These are phyloP conservation scores for Oxyruncus cristatus DNA, from an alignment of 2,113 vertebrate genomes.

Conservation along the genomic window DNA sequence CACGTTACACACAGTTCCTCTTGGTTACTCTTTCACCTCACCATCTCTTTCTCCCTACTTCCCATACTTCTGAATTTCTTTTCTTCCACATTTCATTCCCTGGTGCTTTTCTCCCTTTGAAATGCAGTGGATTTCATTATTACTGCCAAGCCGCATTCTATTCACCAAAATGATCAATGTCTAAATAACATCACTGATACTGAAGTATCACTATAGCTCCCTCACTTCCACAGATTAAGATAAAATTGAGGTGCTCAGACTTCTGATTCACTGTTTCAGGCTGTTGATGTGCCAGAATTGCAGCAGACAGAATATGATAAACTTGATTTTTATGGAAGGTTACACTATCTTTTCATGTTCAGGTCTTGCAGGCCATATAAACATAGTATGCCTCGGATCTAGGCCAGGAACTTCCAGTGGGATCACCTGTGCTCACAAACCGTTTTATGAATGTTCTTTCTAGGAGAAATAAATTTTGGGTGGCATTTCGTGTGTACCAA, in stretches of 20 bases:
- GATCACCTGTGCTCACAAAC: neutral
- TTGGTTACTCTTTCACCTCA: neutral
- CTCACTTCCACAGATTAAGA: neutral
- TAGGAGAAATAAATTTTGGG: neutral
- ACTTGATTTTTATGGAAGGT: neutral
- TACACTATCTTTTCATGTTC: neutral
- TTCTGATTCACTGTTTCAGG: neutral
- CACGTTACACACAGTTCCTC: neutral
- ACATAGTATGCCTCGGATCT: neutral
- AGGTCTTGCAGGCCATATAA: neutral
- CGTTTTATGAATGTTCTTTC: neutral
- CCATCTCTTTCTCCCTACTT: neutral
- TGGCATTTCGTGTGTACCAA: neutral
- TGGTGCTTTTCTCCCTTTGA: neutral
- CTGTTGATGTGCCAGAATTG: neutral
- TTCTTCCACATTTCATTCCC: neutral
- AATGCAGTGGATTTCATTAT: neutral
- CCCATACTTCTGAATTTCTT: neutral
- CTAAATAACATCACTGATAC: neutral
- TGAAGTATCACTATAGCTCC: neutral
- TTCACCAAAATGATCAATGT: neutral
- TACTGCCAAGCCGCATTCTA: neutral
- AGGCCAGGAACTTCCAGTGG: neutral
- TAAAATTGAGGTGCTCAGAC: neutral
- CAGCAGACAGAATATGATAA: neutral